Evolutionary conservation across 2,888 invertebrate species (phyloP), one percentile per base, ranked within the genome.

Genomic region (Chrysotoxum bicinctum): DNA sequence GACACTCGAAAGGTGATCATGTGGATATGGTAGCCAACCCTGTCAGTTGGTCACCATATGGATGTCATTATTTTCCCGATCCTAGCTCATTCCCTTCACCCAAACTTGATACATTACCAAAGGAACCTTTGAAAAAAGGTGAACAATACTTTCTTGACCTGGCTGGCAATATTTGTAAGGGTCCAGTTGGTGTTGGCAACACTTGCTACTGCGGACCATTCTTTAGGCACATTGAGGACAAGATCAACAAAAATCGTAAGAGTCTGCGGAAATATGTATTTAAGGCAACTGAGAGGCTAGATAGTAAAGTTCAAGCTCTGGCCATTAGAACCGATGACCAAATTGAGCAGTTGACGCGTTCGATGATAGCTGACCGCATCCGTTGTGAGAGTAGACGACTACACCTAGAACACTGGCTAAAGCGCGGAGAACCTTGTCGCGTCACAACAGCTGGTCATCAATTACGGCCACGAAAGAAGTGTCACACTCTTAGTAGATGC

Each of bases 131-230:
- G 21, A 94, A 94, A 88, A 95, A 95, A 89, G 98, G 98, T 81
- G 97, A 98, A 92, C 98, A 98, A 91, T 98, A 98, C 92, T 99
- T 96, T 91, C 93, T 98, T 88, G 98, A 98, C 91, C 93, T 99
- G 87, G 98, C 98, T 14, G 98, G 98, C 2, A 98, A 98, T 90
- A 97, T 98, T 84, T 95, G 97, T 88, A 98, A 98, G 92, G 98
- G 98, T 1, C 98, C 98, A 0, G 95, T 98, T n/a, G 98, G 98
- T 0, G 96, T 97, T 2, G 97, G 98, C 0, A 97, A 97, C 91
- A 96, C 97, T 0, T 98, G 98, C 91, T 97, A 97, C 90, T 98
- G 98, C 90, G 97, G 97, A 0, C 98, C 98, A 0, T 95, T 98
- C 91, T 96, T 98, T 90, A 94, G 96, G 85, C 96, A 97, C 88